A percentile compares a stretch with the other conserved stretches of the same genome.
Evolutionary conservation across 2,113 vertebrate genomes (phyloP).

Genomic region (Taurulus bubalis): DNA sequence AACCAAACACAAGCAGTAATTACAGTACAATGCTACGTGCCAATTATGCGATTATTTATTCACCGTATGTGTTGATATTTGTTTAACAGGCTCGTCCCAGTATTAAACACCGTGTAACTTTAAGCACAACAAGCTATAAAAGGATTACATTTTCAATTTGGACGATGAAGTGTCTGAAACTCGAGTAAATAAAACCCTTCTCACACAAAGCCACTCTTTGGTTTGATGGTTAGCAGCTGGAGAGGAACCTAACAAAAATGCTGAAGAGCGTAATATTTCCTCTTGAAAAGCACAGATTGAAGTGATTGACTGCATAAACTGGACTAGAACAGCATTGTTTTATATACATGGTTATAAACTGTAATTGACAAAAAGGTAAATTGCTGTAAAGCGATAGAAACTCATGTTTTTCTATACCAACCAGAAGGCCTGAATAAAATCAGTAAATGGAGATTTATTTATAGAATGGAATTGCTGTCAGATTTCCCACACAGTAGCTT

Average conservation of each 20-base stretch:
- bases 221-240: not conserved
- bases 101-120: not conserved
- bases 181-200: not conserved
- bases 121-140: not conserved
- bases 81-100: not conserved
- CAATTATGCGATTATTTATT: not conserved
- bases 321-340: no score
- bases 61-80: not conserved
- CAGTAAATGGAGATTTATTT: not conserved
- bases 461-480: not conserved
- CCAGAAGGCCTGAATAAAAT: not conserved
- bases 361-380: not conserved
- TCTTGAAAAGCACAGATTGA: no score
- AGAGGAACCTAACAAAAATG: not conserved
- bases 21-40: not conserved
- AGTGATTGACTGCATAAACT: no score
- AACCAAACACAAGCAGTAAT: not conserved
- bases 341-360: no score
- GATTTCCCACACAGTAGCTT: not conserved
- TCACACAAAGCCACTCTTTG: not conserved
- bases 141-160: conserved; percentile 3
- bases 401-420: not conserved
- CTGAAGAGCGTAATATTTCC: no score
- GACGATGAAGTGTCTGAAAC: not conserved
- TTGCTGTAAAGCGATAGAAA: not conserved